Evolutionary conservation across 92 coral and sea anemone species (phyloP).

Genomic region (Palythoa caribaeorum): DNA sequence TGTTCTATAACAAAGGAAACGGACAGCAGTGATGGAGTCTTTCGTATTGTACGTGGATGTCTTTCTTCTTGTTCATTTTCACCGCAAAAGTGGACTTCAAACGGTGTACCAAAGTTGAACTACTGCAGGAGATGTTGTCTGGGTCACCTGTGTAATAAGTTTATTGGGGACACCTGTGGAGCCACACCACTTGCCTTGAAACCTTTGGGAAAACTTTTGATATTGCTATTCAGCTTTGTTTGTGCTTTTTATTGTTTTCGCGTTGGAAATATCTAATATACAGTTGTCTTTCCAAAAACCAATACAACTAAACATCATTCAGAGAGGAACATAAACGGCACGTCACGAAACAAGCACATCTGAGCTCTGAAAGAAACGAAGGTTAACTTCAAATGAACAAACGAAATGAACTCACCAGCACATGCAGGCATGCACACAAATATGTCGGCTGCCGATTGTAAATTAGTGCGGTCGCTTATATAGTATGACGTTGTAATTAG

Average conservation of each 20-base stretch:
- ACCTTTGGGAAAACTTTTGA: background rate
- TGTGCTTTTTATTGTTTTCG: background rate
- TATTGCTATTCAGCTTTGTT: background rate
- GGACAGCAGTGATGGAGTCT: background rate
- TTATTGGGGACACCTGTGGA: slow-evolving; percentile 25
- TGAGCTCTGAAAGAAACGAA: too few relatives aligned
- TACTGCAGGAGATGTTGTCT: slow-evolving; percentile 40
- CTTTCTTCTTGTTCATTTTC: slow-evolving; percentile 1
- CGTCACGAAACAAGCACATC: too few relatives aligned
- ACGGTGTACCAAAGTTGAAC: slow-evolving; percentile 3
- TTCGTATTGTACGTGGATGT: slow-evolving; percentile 21
- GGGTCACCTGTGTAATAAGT: slow-evolving; percentile 32
- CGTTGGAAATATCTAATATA: too few relatives aligned
- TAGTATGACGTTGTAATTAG: too few relatives aligned
- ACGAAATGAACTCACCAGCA: too few relatives aligned
- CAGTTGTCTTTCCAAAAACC: too few relatives aligned
- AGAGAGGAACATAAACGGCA: too few relatives aligned
- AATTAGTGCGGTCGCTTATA: too few relatives aligned
- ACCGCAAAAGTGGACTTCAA: slow-evolving; percentile 22
- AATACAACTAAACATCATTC: too few relatives aligned
- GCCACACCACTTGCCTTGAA: background rate
- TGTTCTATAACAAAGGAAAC: slow-evolving; percentile 25
- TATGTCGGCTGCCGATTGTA: too few relatives aligned
- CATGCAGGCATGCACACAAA: too few relatives aligned
- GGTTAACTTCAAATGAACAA: too few relatives aligned